Evolutionary conservation across 2,888 invertebrate genomes (phyloP).

Genomic region (Parasteatoda lunata): DNA sequence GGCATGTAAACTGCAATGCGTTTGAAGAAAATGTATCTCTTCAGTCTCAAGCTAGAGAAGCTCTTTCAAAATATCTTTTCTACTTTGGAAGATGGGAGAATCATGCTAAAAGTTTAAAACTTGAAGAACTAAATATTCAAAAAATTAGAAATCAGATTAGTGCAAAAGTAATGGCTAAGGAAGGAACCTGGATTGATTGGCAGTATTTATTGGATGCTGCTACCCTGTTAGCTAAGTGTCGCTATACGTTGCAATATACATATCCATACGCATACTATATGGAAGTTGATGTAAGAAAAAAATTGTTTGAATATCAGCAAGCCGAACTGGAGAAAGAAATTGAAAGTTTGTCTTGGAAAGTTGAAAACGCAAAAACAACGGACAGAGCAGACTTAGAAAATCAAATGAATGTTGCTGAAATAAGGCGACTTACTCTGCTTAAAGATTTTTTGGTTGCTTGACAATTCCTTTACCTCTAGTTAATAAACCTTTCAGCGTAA

Average conservation of each 20-base stretch:
- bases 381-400: constrained; percentile 97
- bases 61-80: constrained; percentile 97
- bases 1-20: constrained; percentile 98
- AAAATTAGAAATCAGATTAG: constrained; percentile 92
- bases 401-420: constrained; percentile 99
- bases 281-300: constrained; percentile 93
- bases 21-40: constrained; percentile 99
- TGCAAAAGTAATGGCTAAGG: constrained; percentile 90
- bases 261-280: constrained; percentile 99
- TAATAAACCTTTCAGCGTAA: no score
- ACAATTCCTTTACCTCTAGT: constrained; percentile 16
- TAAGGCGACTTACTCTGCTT: constrained; percentile 93
- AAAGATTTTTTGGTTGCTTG: constrained; percentile 87
- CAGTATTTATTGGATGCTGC: constrained; percentile 97
- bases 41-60: constrained; percentile 95
- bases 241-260: constrained; percentile 98
- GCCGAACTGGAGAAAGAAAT: constrained; percentile 99
- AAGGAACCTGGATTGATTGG: constrained; percentile 99
- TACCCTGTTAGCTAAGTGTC: constrained; percentile 90
- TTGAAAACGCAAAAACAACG: constrained; percentile 97
- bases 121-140: constrained; percentile 95
- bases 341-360: constrained; percentile 99
- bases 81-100: constrained; percentile 99
- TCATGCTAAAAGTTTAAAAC: constrained; percentile 95
- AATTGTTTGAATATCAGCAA: constrained; percentile 88